These are phyloP conservation scores for Oikopleura dioica DNA, from an alignment of 23 tunicate genomes.

Conservation along the genomic window DNA sequence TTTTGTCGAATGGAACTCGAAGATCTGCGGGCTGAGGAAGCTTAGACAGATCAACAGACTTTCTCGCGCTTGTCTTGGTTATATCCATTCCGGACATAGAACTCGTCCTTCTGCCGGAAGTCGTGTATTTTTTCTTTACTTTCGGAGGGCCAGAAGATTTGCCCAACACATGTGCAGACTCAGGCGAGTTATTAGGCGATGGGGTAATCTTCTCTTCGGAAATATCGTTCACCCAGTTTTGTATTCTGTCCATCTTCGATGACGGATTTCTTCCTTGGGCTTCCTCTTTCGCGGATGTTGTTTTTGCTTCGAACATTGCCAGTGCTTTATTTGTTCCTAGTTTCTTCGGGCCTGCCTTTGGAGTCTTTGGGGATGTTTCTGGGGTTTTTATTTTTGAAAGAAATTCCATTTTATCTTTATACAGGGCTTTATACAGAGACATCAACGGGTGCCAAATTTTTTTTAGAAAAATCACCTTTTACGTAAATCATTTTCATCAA, in stretches of 20 bases:
- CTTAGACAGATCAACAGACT: not conserved
- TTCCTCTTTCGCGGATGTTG: too few species aligned
- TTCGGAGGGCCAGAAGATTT: not conserved
- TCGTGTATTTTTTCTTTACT: slow-evolving; percentile 4
- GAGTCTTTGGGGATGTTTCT: too few species aligned
- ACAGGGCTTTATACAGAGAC: too few species aligned
- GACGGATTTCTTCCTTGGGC: not conserved
- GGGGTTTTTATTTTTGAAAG: too few species aligned
- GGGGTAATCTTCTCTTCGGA: not conserved
- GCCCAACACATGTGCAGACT: too few species aligned
- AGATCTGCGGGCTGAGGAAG: not conserved
- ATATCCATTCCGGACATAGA: not conserved
- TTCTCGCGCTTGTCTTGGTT: not conserved
- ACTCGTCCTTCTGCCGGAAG: not conserved
- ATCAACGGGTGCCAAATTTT: too few species aligned
- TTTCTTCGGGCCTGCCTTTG: too few species aligned
- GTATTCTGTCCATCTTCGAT: not conserved
- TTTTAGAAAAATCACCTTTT: too few species aligned
- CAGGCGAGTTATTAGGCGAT: not conserved
- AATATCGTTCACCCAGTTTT: slow-evolving; percentile 5
- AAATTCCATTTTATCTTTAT: too few species aligned
- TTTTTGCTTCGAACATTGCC: too few species aligned
- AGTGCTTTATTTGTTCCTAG: too few species aligned
- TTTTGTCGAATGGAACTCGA: not conserved
- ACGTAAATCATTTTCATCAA: too few species aligned